A percentile compares a stretch with the other conserved stretches of the same genome.
phyloP scores from a whole-genome alignment of 30 jellyfish, hydroid and myxozoan genomes.

The Calvadosia cruxmelitensis region DNA sequence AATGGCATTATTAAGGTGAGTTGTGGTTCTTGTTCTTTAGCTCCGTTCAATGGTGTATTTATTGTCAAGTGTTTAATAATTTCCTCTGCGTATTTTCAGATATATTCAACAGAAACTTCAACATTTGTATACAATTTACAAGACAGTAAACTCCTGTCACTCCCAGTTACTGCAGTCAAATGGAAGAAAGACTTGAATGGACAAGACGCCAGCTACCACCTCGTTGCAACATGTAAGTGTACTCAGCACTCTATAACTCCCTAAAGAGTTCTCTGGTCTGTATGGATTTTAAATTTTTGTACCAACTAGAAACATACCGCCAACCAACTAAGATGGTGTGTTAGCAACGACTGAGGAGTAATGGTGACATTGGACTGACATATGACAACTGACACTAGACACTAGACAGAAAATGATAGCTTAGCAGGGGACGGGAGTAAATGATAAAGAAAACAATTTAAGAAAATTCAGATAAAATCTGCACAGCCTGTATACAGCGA shows the following conservation, averaged over 20 bases:
- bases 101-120: constrained; percentile 41
- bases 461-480: too few species aligned
- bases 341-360: too few species aligned
- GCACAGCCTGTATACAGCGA: too few species aligned
- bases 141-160: constrained; percentile 5
- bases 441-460: too few species aligned
- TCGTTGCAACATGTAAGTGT: constrained; percentile 66
- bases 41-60: neutral
- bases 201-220: constrained; percentile 37
- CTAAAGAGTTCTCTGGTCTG: neutral
- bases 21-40: neutral
- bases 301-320: too few species aligned
- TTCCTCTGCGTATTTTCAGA: constrained; percentile 8
- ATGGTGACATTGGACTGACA: too few species aligned
- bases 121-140: constrained; percentile 36
- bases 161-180: constrained; percentile 73
- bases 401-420: too few species aligned
- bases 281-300: neutral
- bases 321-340: too few species aligned
- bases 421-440: too few species aligned
- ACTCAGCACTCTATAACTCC: too few species aligned
- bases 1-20: constrained; percentile 70
- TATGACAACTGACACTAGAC: too few species aligned
- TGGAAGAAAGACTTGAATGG: constrained; percentile 56
- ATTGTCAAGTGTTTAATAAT: neutral